Evolutionary conservation across 1,140 invertebrate species (phyloP), one percentile per base, ranked within the genome.

Genomic region (Asbolus verrucosus): DNA sequence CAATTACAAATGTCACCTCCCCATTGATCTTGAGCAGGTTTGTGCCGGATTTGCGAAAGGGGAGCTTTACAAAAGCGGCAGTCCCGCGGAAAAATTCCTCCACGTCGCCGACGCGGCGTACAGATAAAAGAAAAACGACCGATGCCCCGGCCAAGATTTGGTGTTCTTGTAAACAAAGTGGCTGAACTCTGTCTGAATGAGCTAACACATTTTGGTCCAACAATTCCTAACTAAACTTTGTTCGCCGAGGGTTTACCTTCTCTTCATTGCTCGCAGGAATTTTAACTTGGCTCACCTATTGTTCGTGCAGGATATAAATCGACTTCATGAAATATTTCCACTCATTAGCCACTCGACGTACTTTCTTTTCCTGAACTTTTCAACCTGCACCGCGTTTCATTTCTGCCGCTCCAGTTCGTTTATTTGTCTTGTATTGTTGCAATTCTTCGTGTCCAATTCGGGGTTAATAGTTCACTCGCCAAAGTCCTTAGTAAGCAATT

Each of bases 1-100:
- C 65, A 67, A 67, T 67, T 67, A 67, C 65, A 67, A 67, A 36
- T 67, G 65, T 67, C 65, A 54, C 46, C 21, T 54, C 46, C 6
- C 19, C 31, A 67, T 67, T 67, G 65, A 67, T 67, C 46, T 65
- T 65, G 39, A 46, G 24, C 39, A 65, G 63, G 39, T 65, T 65
- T 46, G 63, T 33, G 24, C 36, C 39, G 63, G 63, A 65, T 65
- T 65, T 65, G 38, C 24, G 38, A 65, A 39, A 41, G 61, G 63
- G 46, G 46, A 54, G 46, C 46, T 24, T 54, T 54, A 54, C 21
- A 30, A 54, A 54, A 54, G 46, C 46, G 24, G 9, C 19, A 2
- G 21, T 54, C 4, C 21, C 41, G 16, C 6, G 41, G 19, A 54
- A 54, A 54, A 54, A 54, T 54, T 8, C 46, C 46, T 24, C 18